Evolutionary conservation across 2,797 vertebrate species (phyloP).

Genomic region (Octomys mimax): DNA sequence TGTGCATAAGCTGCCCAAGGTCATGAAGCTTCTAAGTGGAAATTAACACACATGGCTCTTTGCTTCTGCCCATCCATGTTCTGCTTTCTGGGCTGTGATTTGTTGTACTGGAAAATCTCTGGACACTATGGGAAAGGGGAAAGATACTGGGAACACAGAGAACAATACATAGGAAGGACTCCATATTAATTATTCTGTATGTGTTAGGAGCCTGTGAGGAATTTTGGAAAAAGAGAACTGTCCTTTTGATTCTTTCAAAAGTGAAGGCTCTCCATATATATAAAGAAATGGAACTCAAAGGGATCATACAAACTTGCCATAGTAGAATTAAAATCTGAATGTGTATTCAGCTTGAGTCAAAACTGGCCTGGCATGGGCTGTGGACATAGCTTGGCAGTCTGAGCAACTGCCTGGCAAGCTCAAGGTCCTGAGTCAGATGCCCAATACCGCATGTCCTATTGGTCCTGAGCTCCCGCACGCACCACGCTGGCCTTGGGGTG

Average conservation of each 20-base stretch:
- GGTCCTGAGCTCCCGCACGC: too few species aligned
- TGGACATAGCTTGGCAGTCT: too few species aligned
- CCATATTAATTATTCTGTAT: background rate
- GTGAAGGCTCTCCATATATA: conserved; percentile 13
- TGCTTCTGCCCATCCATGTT: background rate
- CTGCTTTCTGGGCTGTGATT: background rate
- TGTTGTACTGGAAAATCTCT: background rate
- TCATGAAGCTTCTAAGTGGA: background rate
- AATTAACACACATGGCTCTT: background rate
- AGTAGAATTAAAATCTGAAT: conserved; percentile 18
- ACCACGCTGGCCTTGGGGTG: too few species aligned
- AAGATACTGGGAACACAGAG: background rate
- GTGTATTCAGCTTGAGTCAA: conserved; percentile 12
- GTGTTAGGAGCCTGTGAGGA: background rate
- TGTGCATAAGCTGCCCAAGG: background rate
- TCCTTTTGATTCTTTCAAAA: background rate
- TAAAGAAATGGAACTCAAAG: conserved; percentile 1
- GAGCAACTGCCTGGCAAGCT: too few species aligned
- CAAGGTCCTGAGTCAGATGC: too few species aligned
- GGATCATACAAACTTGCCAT: background rate
- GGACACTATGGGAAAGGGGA: background rate
- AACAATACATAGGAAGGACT: background rate
- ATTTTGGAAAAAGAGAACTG: background rate
- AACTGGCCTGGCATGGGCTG: background rate
- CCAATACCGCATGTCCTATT: too few species aligned